A percentile compares a stretch with the other conserved stretches of the same genome.
Evolutionary conservation across 2,888 invertebrate species (phyloP).

Genomic region (Poecilobothrus nobilitatus): DNA sequence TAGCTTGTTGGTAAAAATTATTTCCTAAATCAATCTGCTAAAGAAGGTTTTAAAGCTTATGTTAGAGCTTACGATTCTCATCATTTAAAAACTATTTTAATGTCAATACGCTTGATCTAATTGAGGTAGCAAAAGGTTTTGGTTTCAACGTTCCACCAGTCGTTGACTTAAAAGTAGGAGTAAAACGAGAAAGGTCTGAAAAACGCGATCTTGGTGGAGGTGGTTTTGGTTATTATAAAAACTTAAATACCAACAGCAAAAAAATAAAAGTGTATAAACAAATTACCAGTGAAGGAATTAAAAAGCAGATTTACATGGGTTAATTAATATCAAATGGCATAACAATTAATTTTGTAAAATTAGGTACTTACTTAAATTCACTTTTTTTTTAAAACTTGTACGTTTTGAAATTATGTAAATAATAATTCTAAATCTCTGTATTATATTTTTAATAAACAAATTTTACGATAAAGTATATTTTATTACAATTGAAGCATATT

Average conservation of each 20-base stretch:
- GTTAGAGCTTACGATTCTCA: slow-evolving; percentile 95
- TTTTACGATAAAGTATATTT: too few species aligned
- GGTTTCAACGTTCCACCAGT: slow-evolving; percentile 96
- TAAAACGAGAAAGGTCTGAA: slow-evolving; percentile 51
- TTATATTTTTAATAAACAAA: too few species aligned
- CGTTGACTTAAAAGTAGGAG: slow-evolving; percentile 62
- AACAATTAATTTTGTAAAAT: too few species aligned
- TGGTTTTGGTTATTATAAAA: slow-evolving; percentile 70
- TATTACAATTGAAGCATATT: too few species aligned
- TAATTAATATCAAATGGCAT: too few species aligned
- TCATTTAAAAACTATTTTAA: slow-evolving; percentile 87
- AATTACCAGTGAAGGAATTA: slow-evolving; percentile 37
- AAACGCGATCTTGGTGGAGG: slow-evolving; percentile 73
- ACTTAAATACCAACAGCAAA: slow-evolving; percentile 48
- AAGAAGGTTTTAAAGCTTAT: slow-evolving; percentile 95
- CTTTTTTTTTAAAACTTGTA: too few species aligned
- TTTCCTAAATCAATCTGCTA: slow-evolving; percentile 88
- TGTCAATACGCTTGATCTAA: slow-evolving; percentile 81
- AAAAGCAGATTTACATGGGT: too few species aligned
- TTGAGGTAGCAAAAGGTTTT: slow-evolving; percentile 82
- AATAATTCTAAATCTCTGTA: too few species aligned
- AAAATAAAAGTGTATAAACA: slow-evolving; percentile 39
- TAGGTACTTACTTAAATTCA: too few species aligned
- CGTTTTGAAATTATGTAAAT: too few species aligned
- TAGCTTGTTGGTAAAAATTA: slow-evolving; percentile 95